Percentiles rank a stretch among this genome's conserved stretches.
phyloP scores from a whole-genome alignment of 2,888 invertebrate species.

The Stenolophus ochropezus region DNA sequence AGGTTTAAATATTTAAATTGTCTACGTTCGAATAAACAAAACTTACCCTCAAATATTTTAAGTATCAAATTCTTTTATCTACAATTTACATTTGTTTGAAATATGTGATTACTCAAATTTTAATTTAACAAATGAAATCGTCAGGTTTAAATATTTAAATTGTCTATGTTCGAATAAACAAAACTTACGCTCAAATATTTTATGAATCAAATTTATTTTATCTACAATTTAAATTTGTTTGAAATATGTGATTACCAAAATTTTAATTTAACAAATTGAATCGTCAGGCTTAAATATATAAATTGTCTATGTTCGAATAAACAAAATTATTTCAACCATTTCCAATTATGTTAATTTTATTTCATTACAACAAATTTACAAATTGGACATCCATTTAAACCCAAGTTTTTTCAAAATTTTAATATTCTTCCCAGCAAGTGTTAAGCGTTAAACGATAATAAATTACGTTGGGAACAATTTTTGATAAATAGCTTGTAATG shows the following conservation, averaged over 20 bases:
- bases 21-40: too few species aligned
- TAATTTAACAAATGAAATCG: conserved; percentile 25
- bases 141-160: background rate
- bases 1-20: too few species aligned
- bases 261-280: conserved; percentile 30
- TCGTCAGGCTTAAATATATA: background rate
- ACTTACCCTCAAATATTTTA: too few species aligned
- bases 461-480: conserved; percentile 36
- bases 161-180: conserved; percentile 6
- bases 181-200: too few species aligned
- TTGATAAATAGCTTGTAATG: conserved; percentile 46
- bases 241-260: conserved; percentile 2
- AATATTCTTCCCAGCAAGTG: conserved; percentile 12
- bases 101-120: conserved; percentile 27
- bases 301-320: background rate
- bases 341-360: conserved; percentile 20
- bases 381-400: background rate
- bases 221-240: too few species aligned
- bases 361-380: background rate
- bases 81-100: too few species aligned
- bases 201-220: too few species aligned
- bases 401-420: background rate
- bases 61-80: too few species aligned
- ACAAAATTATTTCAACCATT: conserved; percentile 6
- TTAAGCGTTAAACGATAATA: conserved; percentile 29